Evolutionary conservation across 2,797 vertebrate genomes (phyloP).

Genomic region (Vultur gryphus): DNA sequence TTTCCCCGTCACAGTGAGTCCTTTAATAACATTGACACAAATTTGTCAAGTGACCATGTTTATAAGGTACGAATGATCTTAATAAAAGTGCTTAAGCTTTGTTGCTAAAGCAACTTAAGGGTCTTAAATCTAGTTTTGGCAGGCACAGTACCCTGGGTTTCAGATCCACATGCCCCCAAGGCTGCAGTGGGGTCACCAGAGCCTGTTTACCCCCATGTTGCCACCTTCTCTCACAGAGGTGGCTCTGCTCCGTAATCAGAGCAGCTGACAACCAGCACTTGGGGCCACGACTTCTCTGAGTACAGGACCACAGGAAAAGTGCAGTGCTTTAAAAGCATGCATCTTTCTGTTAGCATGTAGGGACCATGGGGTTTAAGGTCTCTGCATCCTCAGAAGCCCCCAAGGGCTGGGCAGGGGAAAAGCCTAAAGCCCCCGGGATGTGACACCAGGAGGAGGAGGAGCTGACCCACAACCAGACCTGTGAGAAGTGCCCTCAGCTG

Average conservation of each 20-base stretch:
- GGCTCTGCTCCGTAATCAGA: neutral
- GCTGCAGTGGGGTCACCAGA: neutral
- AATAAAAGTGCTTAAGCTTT: neutral
- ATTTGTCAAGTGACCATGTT: neutral
- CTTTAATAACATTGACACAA: slow-evolving; percentile 21
- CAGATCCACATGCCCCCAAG: neutral
- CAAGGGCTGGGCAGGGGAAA: neutral
- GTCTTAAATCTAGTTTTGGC: neutral
- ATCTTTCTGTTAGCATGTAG: neutral
- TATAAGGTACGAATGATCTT: neutral
- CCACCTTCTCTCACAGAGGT: neutral
- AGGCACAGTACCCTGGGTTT: neutral
- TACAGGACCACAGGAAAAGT: neutral
- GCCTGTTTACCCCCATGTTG: neutral
- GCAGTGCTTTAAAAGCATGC: neutral
- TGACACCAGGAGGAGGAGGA: neutral
- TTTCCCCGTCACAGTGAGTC: slow-evolving; percentile 54
- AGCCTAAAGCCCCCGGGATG: neutral
- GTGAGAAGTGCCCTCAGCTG: neutral
- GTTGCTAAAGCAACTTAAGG: neutral
- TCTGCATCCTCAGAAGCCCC: neutral
- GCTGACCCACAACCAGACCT: neutral
- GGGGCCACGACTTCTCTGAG: neutral
- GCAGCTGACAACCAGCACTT: accelerated
- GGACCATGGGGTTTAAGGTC: neutral